phyloP scores from a whole-genome alignment of 2,797 vertebrate species.

The Picus viridis region DNA sequence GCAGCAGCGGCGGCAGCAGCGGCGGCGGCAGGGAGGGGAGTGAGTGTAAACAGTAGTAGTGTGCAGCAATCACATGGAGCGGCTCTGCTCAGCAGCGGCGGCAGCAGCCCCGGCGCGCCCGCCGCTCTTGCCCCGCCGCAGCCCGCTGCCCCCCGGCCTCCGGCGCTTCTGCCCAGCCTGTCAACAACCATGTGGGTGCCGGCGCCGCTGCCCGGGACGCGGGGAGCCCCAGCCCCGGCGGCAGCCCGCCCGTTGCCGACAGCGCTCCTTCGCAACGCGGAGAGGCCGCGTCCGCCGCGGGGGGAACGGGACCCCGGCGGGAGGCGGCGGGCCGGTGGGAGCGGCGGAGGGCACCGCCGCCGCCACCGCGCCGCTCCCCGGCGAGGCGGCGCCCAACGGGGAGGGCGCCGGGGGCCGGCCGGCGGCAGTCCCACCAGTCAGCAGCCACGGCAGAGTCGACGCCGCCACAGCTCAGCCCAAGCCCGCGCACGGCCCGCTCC shows the following conservation, averaged over 20 bases:
- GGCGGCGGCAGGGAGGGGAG: conserved; percentile 71
- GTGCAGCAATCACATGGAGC: conserved; percentile 82
- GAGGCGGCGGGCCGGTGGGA: not conserved
- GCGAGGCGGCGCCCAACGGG: conserved; percentile 82
- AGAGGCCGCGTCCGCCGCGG: conserved; percentile 68
- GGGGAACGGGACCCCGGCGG: conserved; percentile 41
- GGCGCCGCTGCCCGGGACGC: not conserved
- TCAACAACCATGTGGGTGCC: conserved; percentile 62
- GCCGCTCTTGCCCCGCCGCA: conserved; percentile 60
- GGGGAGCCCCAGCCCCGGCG: not conserved
- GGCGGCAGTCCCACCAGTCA: conserved; percentile 66
- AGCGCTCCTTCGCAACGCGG: not conserved
- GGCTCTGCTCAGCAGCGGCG: conserved; percentile 76
- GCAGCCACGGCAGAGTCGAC: conserved; percentile 70
- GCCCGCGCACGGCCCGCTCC: conserved; percentile 72
- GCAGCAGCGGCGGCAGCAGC: conserved; percentile 29
- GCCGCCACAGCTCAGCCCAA: conserved; percentile 76
- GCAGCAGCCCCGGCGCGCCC: conserved; percentile 25
- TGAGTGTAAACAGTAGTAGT: conserved; percentile 75
- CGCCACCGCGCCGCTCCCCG: conserved; percentile 77
- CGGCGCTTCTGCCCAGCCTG: conserved; percentile 60
- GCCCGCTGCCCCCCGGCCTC: conserved; percentile 62
- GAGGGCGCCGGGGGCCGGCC: conserved; percentile 76
- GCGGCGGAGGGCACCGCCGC: not conserved
- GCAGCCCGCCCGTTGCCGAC: not conserved